Evolutionary conservation across 1,140 invertebrate species (phyloP), one percentile per base, ranked within the genome.

Genomic region (Calephelis virginiensis): DNA sequence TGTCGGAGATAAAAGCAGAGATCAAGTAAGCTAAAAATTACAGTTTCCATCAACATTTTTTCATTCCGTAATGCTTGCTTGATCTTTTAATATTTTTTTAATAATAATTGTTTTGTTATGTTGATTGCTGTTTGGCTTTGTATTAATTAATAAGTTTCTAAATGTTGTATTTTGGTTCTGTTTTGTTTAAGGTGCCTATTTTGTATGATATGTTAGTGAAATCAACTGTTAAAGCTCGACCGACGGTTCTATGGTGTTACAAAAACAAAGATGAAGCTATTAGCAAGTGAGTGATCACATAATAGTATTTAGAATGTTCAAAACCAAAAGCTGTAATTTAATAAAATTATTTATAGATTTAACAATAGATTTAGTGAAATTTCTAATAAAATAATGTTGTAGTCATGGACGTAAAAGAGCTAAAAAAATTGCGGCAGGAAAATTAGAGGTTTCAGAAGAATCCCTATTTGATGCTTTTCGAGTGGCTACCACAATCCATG

Each of bases 121-220:
- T 6, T 37, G 5, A 59, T 38, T 59, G 8, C 6, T 59, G 1
- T 38, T 8, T 38, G 2, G 7, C 3, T 5, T 38, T 38, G 7
- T 38, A 46, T 17, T 46, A 6, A 13, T 17, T 40, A 43, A 43
- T 8, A 40, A 67, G 48, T 67, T 48, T 37, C n/a, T 47, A 45
- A 46, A 45, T 11, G 17, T 49, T 63, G 9, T 5, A 0, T 63
- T 49, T 63, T 74, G 61, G 49, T 86, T 87, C n/a, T 60, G 6
- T 17, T n/a, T 59, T 38, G 6, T 77, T 81, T 63, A 83, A 97
- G 97, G 96, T 99, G 70, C 97, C 98, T 5, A 97, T 99, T 86
- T 91, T 99, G 0, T 98, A 99, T 93, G 98, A 99, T 80, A 99
- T 99, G 94, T 91, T 99, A 38, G 95, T 97, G 0, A 99, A 99